Evolutionary conservation across 1,140 invertebrate species (phyloP).

Genomic region (Bombus picipes): DNA sequence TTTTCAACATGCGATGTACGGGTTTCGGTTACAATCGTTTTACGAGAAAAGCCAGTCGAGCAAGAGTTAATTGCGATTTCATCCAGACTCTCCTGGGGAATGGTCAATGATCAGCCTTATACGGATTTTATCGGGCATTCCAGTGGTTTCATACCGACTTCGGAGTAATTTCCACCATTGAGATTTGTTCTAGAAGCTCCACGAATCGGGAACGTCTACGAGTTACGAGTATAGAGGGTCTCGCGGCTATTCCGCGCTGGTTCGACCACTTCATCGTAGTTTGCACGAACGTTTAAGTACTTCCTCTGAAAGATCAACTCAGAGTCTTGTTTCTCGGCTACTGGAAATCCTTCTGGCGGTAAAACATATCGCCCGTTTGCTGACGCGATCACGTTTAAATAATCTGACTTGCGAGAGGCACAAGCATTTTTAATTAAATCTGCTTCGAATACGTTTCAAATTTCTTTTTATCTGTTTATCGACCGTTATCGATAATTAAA

Average conservation of each 20-base stretch:
- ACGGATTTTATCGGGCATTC: conserved; percentile 34
- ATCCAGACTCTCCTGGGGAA: background rate
- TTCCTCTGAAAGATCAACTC: conserved; percentile 28
- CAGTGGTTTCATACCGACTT: conserved; percentile 32
- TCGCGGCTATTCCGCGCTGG: conserved; percentile 6
- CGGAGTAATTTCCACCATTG: conserved; percentile 50
- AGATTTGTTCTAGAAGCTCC: conserved; percentile 32
- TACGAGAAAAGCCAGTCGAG: background rate
- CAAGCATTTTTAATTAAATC: no score
- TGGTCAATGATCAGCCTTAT: conserved; percentile 20
- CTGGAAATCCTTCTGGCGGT: no score
- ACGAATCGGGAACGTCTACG: conserved; percentile 1
- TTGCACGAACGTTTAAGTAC: conserved; percentile 21
- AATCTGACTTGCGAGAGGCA: no score
- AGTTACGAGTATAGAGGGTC: background rate
- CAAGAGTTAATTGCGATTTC: conserved; percentile 10
- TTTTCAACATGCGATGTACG: background rate
- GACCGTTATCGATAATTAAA: no score
- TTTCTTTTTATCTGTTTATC: no score
- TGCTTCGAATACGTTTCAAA: no score
- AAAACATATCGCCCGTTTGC: no score
- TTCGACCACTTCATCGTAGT: conserved; percentile 43
- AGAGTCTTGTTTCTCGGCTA: no score
- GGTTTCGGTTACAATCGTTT: background rate
- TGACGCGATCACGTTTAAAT: no score